Evolutionary conservation across 2,888 invertebrate genomes (phyloP).

Genomic region (Cheilosia vernalis): DNA sequence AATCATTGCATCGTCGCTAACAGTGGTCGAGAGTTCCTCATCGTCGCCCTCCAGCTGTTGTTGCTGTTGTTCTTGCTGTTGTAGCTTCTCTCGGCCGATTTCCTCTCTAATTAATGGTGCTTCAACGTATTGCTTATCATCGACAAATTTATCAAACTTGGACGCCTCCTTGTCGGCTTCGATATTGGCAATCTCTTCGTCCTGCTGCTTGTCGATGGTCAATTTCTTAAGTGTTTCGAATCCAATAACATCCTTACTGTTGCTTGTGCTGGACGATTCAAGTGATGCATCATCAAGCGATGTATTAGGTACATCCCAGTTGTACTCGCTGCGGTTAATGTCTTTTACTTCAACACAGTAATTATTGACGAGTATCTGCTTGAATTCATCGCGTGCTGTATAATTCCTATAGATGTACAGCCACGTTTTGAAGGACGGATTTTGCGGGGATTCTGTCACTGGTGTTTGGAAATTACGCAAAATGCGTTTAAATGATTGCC

Average conservation of each 20-base stretch:
- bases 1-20: conserved; percentile 76
- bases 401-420: conserved; percentile 88
- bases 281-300: conserved; percentile 76
- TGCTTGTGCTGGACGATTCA: conserved; percentile 77
- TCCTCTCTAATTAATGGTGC: conserved; percentile 82
- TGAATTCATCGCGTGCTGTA: conserved; percentile 86
- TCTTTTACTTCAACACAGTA: conserved; percentile 87
- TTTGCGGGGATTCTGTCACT: conserved; percentile 72
- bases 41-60: conserved; percentile 74
- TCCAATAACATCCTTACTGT: conserved; percentile 82
- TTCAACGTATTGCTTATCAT: conserved; percentile 83
- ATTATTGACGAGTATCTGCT: conserved; percentile 85
- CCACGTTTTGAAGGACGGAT: conserved; percentile 87
- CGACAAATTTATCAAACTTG: conserved; percentile 82
- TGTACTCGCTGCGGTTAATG: conserved; percentile 79
- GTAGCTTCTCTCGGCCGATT: conserved; percentile 79
- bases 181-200: conserved; percentile 69
- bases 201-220: conserved; percentile 77
- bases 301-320: conserved; percentile 79
- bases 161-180: conserved; percentile 80
- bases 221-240: conserved; percentile 83
- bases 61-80: conserved; percentile 78
- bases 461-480: conserved; percentile 78
- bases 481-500: conserved; percentile 79
- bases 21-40: conserved; percentile 51